Evolutionary conservation across 2,113 vertebrate genomes (phyloP).

Genomic region (Perca flavescens): DNA sequence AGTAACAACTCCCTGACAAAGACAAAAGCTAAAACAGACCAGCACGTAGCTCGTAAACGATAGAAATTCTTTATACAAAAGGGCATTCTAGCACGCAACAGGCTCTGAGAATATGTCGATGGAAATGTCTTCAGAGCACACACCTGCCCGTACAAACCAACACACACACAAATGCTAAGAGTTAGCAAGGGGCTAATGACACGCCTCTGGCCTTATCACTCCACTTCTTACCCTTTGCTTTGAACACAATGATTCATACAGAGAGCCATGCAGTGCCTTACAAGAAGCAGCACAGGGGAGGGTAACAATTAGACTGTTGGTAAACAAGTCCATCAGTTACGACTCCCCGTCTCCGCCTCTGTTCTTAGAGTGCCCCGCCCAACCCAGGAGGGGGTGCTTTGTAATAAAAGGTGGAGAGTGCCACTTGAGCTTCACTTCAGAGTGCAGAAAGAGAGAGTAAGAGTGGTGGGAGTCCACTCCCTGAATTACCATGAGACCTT

Average conservation of each 20-base stretch:
- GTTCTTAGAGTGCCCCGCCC: slow-evolving; percentile 68
- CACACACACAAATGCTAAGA: slow-evolving; percentile 14
- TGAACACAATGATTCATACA: slow-evolving; percentile 50
- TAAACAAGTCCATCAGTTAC: slow-evolving; percentile 78
- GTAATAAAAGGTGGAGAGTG: slow-evolving; percentile 74
- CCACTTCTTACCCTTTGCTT: slow-evolving; percentile 55
- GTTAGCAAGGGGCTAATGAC: slow-evolving; percentile 34
- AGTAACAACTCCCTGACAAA: slow-evolving; percentile 50
- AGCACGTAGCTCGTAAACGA: slow-evolving; percentile 53
- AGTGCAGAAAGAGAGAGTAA: slow-evolving; percentile 52
- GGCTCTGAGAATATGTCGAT: slow-evolving; percentile 30
- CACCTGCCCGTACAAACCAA: slow-evolving; percentile 44
- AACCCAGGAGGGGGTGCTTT: slow-evolving; percentile 78
- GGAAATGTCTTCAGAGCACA: slow-evolving; percentile 14
- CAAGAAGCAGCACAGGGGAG: slow-evolving; percentile 66
- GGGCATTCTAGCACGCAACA: slow-evolving; percentile 39
- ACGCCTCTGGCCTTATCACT: slow-evolving; percentile 31
- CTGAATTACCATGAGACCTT: slow-evolving; percentile 37
- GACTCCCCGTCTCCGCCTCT: slow-evolving; percentile 57
- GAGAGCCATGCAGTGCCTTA: slow-evolving; percentile 58
- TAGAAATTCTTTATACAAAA: slow-evolving; percentile 42
- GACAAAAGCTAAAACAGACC: slow-evolving; percentile 50
- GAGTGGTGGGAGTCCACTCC: slow-evolving; percentile 34
- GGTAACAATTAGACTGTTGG: slow-evolving; percentile 77
- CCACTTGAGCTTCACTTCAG: slow-evolving; percentile 79